Base-by-base conservation (phyloP, 2,888 invertebrate genomes). In the Mallateleia sp. region DNA sequence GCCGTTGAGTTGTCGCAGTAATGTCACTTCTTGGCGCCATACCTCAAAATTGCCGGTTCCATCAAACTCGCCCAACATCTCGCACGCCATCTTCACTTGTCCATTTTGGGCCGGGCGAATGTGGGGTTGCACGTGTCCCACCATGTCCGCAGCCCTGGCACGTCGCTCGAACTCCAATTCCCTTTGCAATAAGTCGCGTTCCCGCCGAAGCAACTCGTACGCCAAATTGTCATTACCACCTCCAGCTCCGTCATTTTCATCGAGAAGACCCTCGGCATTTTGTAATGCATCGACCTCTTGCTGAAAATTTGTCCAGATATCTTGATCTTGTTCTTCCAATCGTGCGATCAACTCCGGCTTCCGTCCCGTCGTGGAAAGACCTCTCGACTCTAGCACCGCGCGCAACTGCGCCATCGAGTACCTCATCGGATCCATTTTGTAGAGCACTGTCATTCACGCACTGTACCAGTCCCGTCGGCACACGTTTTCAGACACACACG, bases 111-210 rank as follows among this genome's bases (percentile, higher is more conserved):
- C 45, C 3, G 15, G 6, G 14, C 45, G 64, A n/a, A n/a, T n/a
- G n/a, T n/a, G n/a, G n/a, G n/a, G n/a, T n/a, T n/a, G n/a, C n/a
- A n/a, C n/a, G n/a, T n/a, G n/a, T n/a, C n/a, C n/a, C n/a, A n/a
- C n/a, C n/a, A n/a, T n/a, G n/a, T n/a, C n/a, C n/a, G n/a, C n/a
- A n/a, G n/a, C n/a, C n/a, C n/a, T n/a, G n/a, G n/a, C n/a, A n/a
- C n/a, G n/a, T 11, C 83, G 14, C 11, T 6, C 28, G 5, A 87
- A 28, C 20, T 32, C 18, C 15, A 82, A 34, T 38, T 87, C 45
- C 18, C 45, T 45, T 15, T 18, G 45, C 45, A 45, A 45, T 45
- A 45, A 11, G 11, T 45, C 45, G 11, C 45, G 45, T 4, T 45
- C 45, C 4, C 45, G 4, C 18, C 18, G 15, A 4, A 45, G 3